Percentiles rank a stretch among this genome's conserved stretches.
Conservation (phyloP, 2,888 invertebrate genomes). For the Tuta absoluta region DNA sequence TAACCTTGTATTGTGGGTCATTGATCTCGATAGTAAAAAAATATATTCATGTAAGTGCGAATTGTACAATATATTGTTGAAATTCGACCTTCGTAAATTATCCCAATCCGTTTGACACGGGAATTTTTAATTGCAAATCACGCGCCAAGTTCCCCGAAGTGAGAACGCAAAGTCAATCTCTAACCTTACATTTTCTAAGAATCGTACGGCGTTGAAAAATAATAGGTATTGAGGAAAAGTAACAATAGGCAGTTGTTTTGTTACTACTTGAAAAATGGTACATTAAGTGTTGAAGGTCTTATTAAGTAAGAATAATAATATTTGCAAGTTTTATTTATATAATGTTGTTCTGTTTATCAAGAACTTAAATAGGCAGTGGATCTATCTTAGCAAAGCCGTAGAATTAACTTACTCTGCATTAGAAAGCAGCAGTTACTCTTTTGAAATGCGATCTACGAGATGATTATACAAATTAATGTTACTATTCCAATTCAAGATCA, state of each 20-base stretch:
- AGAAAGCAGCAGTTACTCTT: no score
- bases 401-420: no score
- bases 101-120: not conserved
- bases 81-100: not conserved
- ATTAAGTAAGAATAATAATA: not conserved
- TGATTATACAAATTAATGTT: no score
- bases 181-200: slow-evolving; percentile 10
- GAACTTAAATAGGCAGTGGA: no score
- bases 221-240: slow-evolving; percentile 1
- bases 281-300: not conserved
- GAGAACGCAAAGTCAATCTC: slow-evolving; percentile 11
- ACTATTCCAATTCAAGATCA: no score
- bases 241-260: slow-evolving; percentile 5
- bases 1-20: no score
- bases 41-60: no score
- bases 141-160: not conserved
- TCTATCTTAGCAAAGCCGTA: no score
- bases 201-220: slow-evolving; percentile 1
- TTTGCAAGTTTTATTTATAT: no score
- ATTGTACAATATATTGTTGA: not conserved
- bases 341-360: no score
- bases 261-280: not conserved
- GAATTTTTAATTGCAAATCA: not conserved
- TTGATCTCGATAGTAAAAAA: no score
- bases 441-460: no score